Evolutionary conservation across 2,113 vertebrate species (phyloP), one percentile per base, ranked within the genome.

Genomic region (Esox niger): DNA sequence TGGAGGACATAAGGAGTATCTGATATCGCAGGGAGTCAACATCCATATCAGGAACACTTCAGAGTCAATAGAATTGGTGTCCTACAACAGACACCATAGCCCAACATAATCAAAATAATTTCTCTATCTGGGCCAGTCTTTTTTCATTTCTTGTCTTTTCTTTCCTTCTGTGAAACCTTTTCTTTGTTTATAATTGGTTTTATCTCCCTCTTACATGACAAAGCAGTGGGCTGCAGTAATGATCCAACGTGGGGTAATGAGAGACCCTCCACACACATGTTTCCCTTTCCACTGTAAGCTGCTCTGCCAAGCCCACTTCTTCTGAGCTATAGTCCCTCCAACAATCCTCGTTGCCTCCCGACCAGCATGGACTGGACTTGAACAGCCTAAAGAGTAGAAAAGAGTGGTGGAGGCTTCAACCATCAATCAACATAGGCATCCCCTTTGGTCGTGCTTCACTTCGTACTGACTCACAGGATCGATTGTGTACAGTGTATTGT

Each of bases 161-260:
- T n/a, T n/a, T n/a, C n/a, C n/a, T n/a, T n/a, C n/a, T n/a, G n/a
- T n/a, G n/a, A n/a, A n/a, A n/a, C n/a, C n/a, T 21, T 21, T n/a
- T n/a, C n/a, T 43, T n/a, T 23, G 2, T 6, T 15, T 46, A 10
- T 46, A 10, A 3, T 2, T 46, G 43, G 43, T n/a, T n/a, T n/a
- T n/a, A n/a, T n/a, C 47, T 52, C 47, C n/a, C 47, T 15, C 86
- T 90, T 88, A 90, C 91, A 78, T 66, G 11, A 77, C 64, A 73
- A 93, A 92, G 87, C 91, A 93, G 83, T 91, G 92, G 26, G 91
- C 88, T 1, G 91, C 87, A 0, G 90, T 92, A 86, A 94, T 75
- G 72, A 93, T 56, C 93, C 91, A 93, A 70, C 23, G 78, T 5
- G 81, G 33, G 13, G 84, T 86, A 78, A 93, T 69, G 62, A 92